A percentile compares a stretch with the other conserved stretches of the same genome.
phyloP scores from a whole-genome alignment of 2,888 invertebrate species.

The Coleophora flavipennella region DNA sequence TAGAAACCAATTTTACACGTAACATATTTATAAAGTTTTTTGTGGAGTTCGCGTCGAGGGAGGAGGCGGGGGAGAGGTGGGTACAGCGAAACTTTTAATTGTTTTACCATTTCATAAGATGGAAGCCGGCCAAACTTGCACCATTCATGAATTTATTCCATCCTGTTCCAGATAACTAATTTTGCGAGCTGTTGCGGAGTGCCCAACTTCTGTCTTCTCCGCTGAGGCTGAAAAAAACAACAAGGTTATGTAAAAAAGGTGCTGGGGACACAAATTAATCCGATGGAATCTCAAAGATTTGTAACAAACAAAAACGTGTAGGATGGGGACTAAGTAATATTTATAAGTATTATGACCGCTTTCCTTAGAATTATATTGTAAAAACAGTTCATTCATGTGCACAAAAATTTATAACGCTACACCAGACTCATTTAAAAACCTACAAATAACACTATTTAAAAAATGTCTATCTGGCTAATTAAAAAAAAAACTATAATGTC shows the following conservation, averaged over 20 bases:
- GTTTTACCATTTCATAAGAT: slow-evolving; percentile 38
- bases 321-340: too few species aligned
- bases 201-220: not conserved
- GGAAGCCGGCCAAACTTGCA: slow-evolving; percentile 22
- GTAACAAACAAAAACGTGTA: too few species aligned
- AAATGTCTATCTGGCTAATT: too few species aligned
- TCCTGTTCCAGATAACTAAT: slow-evolving; percentile 10
- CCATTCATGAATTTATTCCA: slow-evolving; percentile 18
- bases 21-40: slow-evolving; percentile 27
- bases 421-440: too few species aligned
- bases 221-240: not conserved
- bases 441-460: too few species aligned
- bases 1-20: slow-evolving; percentile 6
- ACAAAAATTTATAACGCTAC: too few species aligned
- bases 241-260: not conserved
- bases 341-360: too few species aligned
- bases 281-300: too few species aligned
- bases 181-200: slow-evolving; percentile 6
- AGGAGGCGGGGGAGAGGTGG: slow-evolving; percentile 6
- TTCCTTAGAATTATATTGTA: too few species aligned
- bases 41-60: slow-evolving; percentile 22
- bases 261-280: too few species aligned
- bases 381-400: too few species aligned
- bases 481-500: too few species aligned
- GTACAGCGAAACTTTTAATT: slow-evolving; percentile 34